These are phyloP conservation scores for Grallaria varia DNA, from an alignment of 2,113 vertebrate genomes.

Conservation along the genomic window DNA sequence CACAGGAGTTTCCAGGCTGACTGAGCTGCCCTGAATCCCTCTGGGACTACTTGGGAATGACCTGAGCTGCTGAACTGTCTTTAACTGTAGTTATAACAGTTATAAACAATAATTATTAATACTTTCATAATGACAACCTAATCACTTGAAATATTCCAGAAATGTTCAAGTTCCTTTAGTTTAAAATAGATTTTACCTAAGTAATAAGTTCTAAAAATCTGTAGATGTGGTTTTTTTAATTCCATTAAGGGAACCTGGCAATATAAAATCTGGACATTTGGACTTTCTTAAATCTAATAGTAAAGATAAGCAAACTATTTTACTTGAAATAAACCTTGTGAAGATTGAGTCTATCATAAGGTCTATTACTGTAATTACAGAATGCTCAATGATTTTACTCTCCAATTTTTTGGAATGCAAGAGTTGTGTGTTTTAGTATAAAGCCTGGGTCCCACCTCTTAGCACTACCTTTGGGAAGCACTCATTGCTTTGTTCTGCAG, in stretches of 20 bases:
- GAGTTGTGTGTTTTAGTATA: not conserved
- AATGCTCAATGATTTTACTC: not conserved
- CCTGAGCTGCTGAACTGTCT: slow-evolving; percentile 5
- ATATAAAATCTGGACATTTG: not conserved
- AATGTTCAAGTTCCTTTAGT: not conserved
- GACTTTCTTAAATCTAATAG: not conserved
- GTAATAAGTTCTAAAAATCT: not conserved
- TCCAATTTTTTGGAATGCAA: accelerated
- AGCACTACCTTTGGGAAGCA: not conserved
- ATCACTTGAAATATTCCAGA: not conserved
- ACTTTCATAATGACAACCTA: not conserved
- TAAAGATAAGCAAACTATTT: not conserved
- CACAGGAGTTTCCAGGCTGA: not conserved
- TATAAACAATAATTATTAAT: slow-evolving; percentile 34
- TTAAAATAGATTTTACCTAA: not conserved
- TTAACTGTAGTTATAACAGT: not conserved
- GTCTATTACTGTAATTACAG: not conserved
- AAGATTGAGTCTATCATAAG: not conserved
- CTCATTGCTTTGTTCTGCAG: not conserved
- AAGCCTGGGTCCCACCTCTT: not conserved
- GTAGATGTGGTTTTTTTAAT: not conserved
- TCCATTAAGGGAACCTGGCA: not conserved
- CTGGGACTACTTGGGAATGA: not conserved
- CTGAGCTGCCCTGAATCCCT: not conserved
- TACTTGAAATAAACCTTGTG: not conserved